A percentile compares a stretch with the other conserved stretches of the same genome.
These are phyloP conservation scores for Microcaecilia unicolor DNA, from an alignment of 2,797 vertebrate species.

Conservation along the genomic window DNA sequence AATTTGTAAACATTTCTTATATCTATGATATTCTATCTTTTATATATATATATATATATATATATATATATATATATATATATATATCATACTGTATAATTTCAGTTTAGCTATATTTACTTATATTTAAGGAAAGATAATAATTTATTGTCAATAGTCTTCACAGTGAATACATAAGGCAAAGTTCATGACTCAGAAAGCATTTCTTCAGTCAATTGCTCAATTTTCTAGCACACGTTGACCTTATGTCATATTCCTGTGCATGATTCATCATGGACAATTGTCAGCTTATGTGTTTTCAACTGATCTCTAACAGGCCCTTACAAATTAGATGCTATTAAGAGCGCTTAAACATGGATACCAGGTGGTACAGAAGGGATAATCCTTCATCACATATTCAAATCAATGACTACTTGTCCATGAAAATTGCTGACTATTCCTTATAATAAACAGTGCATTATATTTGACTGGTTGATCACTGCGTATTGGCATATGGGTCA, in stretches of 20 bases:
- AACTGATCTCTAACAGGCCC: constrained; percentile 31
- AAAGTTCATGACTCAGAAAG: constrained; percentile 25
- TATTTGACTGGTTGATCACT: no score
- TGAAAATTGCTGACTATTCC: no score
- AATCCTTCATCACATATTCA: not conserved
- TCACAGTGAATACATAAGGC: not conserved
- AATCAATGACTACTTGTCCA: no score
- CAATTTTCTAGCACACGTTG: constrained; percentile 31
- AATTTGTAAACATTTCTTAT: no score
- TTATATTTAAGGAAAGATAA: constrained; percentile 7
- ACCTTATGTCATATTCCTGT: constrained; percentile 19
- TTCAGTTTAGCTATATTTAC: not conserved
- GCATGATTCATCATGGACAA: constrained; percentile 18
- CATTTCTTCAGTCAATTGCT: constrained; percentile 38
- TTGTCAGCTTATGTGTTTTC: constrained; percentile 33
- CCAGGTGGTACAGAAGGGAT: not conserved
- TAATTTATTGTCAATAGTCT: constrained; percentile 2
- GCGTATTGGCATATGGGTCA: no score
- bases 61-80: no score
- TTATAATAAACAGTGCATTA: no score
- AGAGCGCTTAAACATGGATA: constrained; percentile 1
- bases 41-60: no score
- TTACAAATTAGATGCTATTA: constrained; percentile 26
- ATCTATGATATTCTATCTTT: no score
- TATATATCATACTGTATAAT: no score